A percentile compares a stretch with the other conserved stretches of the same genome.
These are phyloP conservation scores for Danio choprae DNA, from an alignment of 2,797 vertebrate species.

Conservation along the genomic window DNA sequence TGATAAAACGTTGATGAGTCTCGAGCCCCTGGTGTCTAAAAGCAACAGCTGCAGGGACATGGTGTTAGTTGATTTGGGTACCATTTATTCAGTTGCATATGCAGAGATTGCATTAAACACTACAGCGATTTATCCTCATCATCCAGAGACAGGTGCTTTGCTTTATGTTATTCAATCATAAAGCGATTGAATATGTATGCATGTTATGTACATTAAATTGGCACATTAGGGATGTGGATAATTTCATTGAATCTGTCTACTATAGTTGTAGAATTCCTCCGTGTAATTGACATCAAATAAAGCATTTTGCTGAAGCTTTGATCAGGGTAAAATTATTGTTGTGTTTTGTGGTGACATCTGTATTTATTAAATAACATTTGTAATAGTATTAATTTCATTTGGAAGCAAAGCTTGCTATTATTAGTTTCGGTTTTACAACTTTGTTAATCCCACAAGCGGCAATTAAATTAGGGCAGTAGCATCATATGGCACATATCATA, in stretches of 20 bases:
- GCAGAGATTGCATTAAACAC: constrained; percentile 20
- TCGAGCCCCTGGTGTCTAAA: constrained; percentile 4
- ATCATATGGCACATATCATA: too few species aligned
- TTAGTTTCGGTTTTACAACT: not conserved
- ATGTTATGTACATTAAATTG: not conserved
- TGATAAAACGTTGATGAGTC: constrained; percentile 34
- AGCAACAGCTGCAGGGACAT: constrained; percentile 43
- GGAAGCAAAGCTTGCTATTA: not conserved
- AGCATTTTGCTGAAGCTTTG: not conserved
- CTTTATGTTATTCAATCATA: constrained; percentile 25
- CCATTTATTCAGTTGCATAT: constrained; percentile 31
- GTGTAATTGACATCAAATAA: not conserved
- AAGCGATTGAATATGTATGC: constrained; percentile 8
- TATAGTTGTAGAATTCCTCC: constrained; percentile 13
- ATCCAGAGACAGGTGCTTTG: constrained; percentile 33
- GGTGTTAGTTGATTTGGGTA: constrained; percentile 30
- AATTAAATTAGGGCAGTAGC: too few species aligned
- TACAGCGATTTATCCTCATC: constrained; percentile 12
- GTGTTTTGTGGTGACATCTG: not conserved
- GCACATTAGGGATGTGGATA: not conserved
- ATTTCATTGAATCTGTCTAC: constrained; percentile 25
- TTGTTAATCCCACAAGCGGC: too few species aligned
- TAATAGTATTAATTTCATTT: not conserved
- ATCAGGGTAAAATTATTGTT: constrained; percentile 1
- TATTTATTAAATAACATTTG: not conserved